phyloP scores from a whole-genome alignment of 2,797 vertebrate species.

The Echeneis naucrates region DNA sequence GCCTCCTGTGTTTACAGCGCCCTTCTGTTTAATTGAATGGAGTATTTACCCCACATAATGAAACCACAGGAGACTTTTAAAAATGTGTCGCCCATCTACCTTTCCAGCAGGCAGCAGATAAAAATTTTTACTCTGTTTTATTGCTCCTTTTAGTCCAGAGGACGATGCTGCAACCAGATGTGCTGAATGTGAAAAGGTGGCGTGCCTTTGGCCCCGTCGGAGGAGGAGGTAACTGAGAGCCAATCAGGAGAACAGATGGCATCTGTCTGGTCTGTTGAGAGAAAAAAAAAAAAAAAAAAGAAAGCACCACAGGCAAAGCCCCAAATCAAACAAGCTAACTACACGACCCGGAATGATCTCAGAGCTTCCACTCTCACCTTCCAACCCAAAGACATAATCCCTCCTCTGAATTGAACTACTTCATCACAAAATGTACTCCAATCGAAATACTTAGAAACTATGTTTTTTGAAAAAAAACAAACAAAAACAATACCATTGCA shows the following conservation, averaged over 20 bases:
- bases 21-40: constrained; percentile 3
- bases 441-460: background rate
- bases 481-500: too few species aligned
- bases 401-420: constrained; percentile 2
- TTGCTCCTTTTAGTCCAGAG: constrained; percentile 17
- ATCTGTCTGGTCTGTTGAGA: constrained; percentile 69
- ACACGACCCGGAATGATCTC: constrained; percentile 45
- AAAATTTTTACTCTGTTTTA: constrained; percentile 18
- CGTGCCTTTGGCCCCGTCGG: constrained; percentile 37
- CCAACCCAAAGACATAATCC: constrained; percentile 17
- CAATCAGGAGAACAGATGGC: constrained; percentile 67
- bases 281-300: too few species aligned
- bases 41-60: background rate
- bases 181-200: constrained; percentile 45
- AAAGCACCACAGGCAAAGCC: constrained; percentile 63
- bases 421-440: background rate
- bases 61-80: constrained; percentile 22
- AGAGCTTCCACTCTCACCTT: constrained; percentile 34
- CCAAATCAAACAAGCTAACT: constrained; percentile 60
- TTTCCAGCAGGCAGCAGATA: constrained; percentile 4
- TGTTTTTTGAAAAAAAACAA: background rate
- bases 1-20: background rate
- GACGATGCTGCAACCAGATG: constrained; percentile 49
- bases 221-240: constrained; percentile 40
- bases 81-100: background rate